Conservation (phyloP, 2,797 vertebrate genomes). For the Rhadinocentrus ornatus region DNA sequence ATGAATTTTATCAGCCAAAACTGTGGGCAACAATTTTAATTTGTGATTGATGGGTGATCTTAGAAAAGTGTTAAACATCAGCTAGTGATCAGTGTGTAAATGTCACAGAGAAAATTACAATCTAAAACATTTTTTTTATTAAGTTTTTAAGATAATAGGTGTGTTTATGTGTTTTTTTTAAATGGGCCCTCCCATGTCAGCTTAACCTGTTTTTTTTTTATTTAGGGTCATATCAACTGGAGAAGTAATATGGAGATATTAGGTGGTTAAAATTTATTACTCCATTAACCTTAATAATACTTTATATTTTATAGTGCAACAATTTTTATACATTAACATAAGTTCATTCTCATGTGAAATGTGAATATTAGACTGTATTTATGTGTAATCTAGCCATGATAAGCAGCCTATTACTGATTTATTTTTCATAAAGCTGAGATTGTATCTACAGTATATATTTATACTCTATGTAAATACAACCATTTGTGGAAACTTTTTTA, state of each 20-base stretch:
- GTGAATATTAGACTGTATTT: too few relatives aligned
- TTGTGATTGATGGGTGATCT: conserved; percentile 20
- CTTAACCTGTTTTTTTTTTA: background rate
- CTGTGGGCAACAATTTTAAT: background rate
- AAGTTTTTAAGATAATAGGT: too few relatives aligned
- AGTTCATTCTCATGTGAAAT: too few relatives aligned
- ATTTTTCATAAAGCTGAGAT: background rate
- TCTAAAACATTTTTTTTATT: too few relatives aligned
- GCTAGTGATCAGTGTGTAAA: background rate
- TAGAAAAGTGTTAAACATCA: background rate
- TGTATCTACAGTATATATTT: background rate
- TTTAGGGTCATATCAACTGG: too few relatives aligned
- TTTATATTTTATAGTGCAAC: too few relatives aligned
- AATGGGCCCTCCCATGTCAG: background rate
- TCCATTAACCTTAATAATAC: too few relatives aligned
- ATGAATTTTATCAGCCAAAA: background rate
- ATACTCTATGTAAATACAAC: background rate
- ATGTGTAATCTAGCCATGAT: too few relatives aligned
- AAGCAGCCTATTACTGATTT: background rate
- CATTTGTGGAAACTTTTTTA: background rate
- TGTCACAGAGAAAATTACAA: background rate
- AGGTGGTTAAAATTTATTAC: too few relatives aligned
- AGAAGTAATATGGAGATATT: too few relatives aligned
- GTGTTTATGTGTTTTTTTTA: background rate
- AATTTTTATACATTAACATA: too few relatives aligned